Evolutionary conservation across 2,888 invertebrate genomes (phyloP), one percentile per base, ranked within the genome.

Genomic region (Poecilobothrus nobilitatus): DNA sequence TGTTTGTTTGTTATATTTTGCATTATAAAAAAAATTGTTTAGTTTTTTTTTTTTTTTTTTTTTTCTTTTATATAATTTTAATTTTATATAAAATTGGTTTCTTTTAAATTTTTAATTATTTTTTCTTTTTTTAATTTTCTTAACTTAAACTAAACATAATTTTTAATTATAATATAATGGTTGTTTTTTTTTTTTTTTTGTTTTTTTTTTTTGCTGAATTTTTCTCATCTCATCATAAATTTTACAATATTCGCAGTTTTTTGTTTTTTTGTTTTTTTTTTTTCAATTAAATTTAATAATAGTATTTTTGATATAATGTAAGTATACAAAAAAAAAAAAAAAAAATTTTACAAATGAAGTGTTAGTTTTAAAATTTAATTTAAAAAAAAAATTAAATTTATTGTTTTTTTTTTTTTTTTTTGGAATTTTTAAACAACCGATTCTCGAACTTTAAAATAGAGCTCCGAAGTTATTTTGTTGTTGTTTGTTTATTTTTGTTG

Each of bases 121-220:
- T 74, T 68, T 75, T 73, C 66, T 73, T 70, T 73, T 68, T 72
- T 72, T 73, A 69, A 74, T 68, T 72, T 72, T 76, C 71, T 72
- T 67, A 68, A 72, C 68, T 71, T 69, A 68, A 72, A 72, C 67
- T 68, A 68, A 69, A 67, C 53, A 53, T 53, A 53, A 53, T 53
- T 53, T 53, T 41, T 41, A 41, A 41, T 12, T 41, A 12, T 41
- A 41, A 18, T 18, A 53, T 53, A 53, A 53, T 53, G 53, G 53
- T 53, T 53, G 9, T 53, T 18, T 53, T 7, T 15, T 9, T 9
- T 21, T 21, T 63, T 63, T 63, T 63, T 22, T 22, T 63, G 9
- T 63, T 22, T 21, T 63, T 22, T 63, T 10, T 22, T 63, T 27
- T 63, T 27, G 27, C 27, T 27, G 27, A 63, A 18, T 22, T 27